Percentiles rank a stretch among this genome's conserved stretches.
These are phyloP conservation scores for Acanthoscelides obtectus DNA, from an alignment of 2,888 invertebrate genomes.

Conservation along the genomic window DNA sequence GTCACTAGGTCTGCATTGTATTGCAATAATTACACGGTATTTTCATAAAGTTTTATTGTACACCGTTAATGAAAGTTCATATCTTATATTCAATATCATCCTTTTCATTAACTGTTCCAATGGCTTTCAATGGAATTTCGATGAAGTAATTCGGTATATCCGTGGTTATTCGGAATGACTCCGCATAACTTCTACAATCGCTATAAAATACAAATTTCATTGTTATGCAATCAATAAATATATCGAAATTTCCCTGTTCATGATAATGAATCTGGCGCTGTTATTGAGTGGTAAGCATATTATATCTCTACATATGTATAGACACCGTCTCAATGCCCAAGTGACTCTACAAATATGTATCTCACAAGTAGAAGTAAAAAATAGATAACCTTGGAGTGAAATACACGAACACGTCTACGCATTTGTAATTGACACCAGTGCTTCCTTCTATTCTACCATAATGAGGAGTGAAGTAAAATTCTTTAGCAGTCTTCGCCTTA, in stretches of 20 bases:
- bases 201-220: slow-evolving; percentile 23
- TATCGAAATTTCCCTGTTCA: slow-evolving; percentile 1
- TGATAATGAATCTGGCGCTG: too few relatives aligned
- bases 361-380: not conserved
- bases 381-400: slow-evolving; percentile 29
- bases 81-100: slow-evolving; percentile 25
- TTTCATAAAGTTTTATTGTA: too few relatives aligned
- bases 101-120: slow-evolving; percentile 32
- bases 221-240: not conserved
- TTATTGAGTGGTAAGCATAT: too few relatives aligned
- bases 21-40: too few relatives aligned
- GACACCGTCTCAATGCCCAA: too few relatives aligned
- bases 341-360: too few relatives aligned
- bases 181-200: slow-evolving; percentile 26
- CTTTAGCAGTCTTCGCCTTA: slow-evolving; percentile 23
- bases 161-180: slow-evolving; percentile 29
- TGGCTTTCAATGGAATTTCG: slow-evolving; percentile 30
- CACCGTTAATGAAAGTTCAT: too few relatives aligned
- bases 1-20: too few relatives aligned
- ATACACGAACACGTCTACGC: slow-evolving; percentile 28
- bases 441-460: slow-evolving; percentile 27
- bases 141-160: slow-evolving; percentile 33
- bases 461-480: slow-evolving; percentile 25
- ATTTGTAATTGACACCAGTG: slow-evolving; percentile 28
- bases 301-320: too few relatives aligned